A percentile compares a stretch with the other conserved stretches of the same genome.
Conservation (phyloP, 2,797 vertebrate genomes). For the Myotis vivesi region DNA sequence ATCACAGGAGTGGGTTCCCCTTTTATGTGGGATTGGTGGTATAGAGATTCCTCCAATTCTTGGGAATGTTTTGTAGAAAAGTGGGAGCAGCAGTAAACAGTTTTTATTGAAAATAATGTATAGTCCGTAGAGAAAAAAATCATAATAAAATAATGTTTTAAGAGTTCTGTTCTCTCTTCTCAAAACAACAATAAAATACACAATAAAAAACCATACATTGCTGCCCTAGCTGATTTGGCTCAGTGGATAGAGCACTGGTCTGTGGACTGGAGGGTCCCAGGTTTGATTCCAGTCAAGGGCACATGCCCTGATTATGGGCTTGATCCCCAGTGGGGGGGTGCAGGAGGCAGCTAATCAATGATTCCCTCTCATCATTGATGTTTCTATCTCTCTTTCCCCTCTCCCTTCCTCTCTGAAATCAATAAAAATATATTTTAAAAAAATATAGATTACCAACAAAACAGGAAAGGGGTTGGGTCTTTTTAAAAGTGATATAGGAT, state of each 20-base stretch:
- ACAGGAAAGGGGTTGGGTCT: not conserved
- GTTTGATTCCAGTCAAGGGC: no score
- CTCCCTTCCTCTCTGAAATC: no score
- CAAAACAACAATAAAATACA: constrained; percentile 28
- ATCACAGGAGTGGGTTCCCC: not conserved
- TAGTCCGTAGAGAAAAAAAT: not conserved
- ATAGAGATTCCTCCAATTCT: constrained; percentile 5
- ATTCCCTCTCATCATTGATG: no score
- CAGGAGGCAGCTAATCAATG: no score
- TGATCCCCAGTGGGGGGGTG: no score
- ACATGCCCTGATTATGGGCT: no score
- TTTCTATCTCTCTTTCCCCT: no score
- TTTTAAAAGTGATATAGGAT: not conserved
- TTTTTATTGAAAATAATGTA: constrained; percentile 38
- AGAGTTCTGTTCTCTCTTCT: not conserved
- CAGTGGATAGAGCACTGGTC: no score
- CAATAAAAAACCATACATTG: not conserved
- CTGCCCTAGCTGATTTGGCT: no score
- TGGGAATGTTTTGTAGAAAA: constrained; percentile 37
- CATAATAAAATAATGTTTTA: not conserved
- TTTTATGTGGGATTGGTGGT: not conserved
- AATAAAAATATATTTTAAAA: no score
- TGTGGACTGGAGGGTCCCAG: no score
- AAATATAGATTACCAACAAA: not conserved
- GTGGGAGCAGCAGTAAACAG: not conserved